These are phyloP conservation scores for Ara ararauna DNA, from an alignment of 2,797 vertebrate genomes.

Conservation along the genomic window DNA sequence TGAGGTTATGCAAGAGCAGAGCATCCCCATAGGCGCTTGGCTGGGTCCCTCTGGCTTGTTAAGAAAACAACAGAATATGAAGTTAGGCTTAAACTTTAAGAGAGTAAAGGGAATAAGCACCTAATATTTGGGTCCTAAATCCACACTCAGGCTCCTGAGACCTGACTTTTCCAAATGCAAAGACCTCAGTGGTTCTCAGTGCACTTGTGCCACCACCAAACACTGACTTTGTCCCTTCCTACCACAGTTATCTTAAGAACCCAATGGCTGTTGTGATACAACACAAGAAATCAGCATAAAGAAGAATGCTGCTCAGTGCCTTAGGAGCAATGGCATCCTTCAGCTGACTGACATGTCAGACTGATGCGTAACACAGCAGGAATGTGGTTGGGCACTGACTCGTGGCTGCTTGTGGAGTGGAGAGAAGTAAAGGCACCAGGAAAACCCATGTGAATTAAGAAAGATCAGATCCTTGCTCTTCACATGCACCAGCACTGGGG, in stretches of 20 bases:
- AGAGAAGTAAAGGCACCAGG: not conserved
- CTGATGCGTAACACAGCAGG: not conserved
- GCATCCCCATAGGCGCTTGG: not conserved
- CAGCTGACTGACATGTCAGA: not conserved
- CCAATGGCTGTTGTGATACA: not conserved
- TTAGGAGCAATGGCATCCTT: not conserved
- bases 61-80: not conserved
- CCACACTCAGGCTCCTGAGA: not conserved
- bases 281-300: not conserved
- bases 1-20: rapidly evolving
- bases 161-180: not conserved
- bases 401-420: not conserved
- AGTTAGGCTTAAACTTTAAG: not conserved
- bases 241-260: not conserved
- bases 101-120: not conserved
- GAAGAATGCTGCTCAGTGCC: not conserved
- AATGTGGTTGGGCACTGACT: not conserved
- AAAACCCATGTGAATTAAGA: not conserved
- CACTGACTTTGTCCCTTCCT: not conserved
- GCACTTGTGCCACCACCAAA: rapidly evolving
- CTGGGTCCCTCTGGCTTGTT: not conserved
- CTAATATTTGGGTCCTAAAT: not conserved
- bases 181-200: not conserved
- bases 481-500: not conserved
- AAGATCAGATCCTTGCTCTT: not conserved